Percentiles rank a stretch among this genome's conserved stretches.
phyloP scores from a whole-genome alignment of 1,140 invertebrate species.

The Drosophila pruinosa region DNA sequence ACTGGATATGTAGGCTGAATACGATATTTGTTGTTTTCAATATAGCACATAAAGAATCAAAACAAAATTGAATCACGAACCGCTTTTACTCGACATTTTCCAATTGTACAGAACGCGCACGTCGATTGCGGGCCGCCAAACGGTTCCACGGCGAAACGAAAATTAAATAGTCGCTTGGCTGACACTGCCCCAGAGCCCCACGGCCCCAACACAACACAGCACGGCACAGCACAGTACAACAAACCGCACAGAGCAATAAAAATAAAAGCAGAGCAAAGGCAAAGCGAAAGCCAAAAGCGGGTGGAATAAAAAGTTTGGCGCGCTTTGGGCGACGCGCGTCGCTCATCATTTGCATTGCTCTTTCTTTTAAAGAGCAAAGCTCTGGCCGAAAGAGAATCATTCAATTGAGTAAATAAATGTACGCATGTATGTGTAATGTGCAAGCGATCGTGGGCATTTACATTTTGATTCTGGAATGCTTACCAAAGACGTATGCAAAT shows the following conservation, averaged over 20 bases:
- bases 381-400: slow-evolving; percentile 26
- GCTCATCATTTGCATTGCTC: slow-evolving; percentile 61
- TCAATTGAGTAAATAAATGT: neutral
- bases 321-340: slow-evolving; percentile 49
- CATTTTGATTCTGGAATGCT: neutral
- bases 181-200: slow-evolving; percentile 33
- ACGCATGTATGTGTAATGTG: neutral
- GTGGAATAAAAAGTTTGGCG: slow-evolving; percentile 63
- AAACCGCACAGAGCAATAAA: slow-evolving; percentile 66
- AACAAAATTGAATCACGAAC: slow-evolving; percentile 53
- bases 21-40: slow-evolving; percentile 15
- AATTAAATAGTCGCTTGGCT: slow-evolving; percentile 68
- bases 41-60: slow-evolving; percentile 18
- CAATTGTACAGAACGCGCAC: slow-evolving; percentile 30
- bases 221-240: slow-evolving; percentile 30
- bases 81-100: slow-evolving; percentile 44
- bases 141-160: slow-evolving; percentile 70
- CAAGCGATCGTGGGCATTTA: neutral
- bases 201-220: slow-evolving; percentile 31
- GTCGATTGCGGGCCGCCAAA: slow-evolving; percentile 47
- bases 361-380: slow-evolving; percentile 36
- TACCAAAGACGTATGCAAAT: neutral
- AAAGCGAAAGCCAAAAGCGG: slow-evolving; percentile 14
- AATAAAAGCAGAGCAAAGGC: slow-evolving; percentile 76
- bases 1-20: neutral